Percentiles rank a stretch among this genome's conserved stretches.
Evolutionary conservation across 1,140 invertebrate genomes (phyloP).

Genomic region (Tetramorium alpestre): DNA sequence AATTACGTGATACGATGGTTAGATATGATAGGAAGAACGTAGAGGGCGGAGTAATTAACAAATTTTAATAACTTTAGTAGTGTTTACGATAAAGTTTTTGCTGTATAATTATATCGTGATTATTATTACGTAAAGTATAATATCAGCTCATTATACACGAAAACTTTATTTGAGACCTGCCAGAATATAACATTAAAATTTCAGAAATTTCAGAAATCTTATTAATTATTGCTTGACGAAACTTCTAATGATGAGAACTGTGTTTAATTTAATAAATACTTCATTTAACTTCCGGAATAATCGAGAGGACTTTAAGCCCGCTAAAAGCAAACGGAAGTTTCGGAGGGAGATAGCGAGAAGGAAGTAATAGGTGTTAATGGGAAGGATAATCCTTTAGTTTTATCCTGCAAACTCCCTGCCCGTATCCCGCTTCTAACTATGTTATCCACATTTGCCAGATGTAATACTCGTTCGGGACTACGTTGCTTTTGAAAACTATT

Average conservation of each 20-base stretch:
- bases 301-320: slow-evolving; percentile 41
- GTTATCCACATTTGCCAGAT: slow-evolving; percentile 46
- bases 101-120: slow-evolving; percentile 18
- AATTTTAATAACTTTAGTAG: slow-evolving; percentile 41
- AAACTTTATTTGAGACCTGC: not conserved
- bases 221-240: slow-evolving; percentile 44
- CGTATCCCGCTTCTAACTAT: slow-evolving; percentile 7
- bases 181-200: not conserved
- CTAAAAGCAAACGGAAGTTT: slow-evolving; percentile 21
- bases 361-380: slow-evolving; percentile 46
- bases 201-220: slow-evolving; percentile 39
- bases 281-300: slow-evolving; percentile 47
- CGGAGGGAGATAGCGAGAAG: slow-evolving; percentile 20
- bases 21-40: slow-evolving; percentile 29
- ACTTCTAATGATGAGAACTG: slow-evolving; percentile 35
- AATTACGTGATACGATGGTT: slow-evolving; percentile 7
- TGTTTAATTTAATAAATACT: slow-evolving; percentile 56
- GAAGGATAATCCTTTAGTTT: slow-evolving; percentile 53
- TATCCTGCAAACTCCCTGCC: slow-evolving; percentile 47
- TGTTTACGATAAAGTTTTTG: slow-evolving; percentile 36
- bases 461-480: slow-evolving; percentile 28
- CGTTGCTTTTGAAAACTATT: slow-evolving; percentile 26
- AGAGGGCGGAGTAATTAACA: slow-evolving; percentile 18
- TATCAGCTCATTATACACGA: slow-evolving; percentile 15
- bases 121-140: slow-evolving; percentile 38